These are phyloP conservation scores for Strix aluco DNA, from an alignment of 2,113 vertebrate genomes.

Conservation along the genomic window DNA sequence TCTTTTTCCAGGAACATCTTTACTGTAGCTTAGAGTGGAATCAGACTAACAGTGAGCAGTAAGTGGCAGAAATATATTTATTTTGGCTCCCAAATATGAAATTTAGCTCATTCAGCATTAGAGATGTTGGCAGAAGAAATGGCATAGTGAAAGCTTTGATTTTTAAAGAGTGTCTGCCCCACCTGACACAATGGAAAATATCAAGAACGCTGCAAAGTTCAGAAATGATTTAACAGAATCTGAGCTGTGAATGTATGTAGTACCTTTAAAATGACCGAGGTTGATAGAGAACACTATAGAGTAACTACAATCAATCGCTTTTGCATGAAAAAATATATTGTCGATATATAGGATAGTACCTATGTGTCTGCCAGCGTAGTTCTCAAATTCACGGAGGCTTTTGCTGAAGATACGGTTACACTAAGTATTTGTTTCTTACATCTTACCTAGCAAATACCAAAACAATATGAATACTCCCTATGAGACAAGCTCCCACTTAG, in stretches of 20 bases:
- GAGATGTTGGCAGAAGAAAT: conserved; percentile 39
- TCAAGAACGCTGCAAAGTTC: conserved; percentile 22
- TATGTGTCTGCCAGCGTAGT: neutral
- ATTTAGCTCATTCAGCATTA: conserved; percentile 60
- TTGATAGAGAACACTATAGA: neutral
- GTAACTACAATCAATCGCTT: neutral
- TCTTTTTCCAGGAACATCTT: conserved; percentile 61
- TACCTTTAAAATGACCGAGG: neutral
- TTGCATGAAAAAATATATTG: neutral
- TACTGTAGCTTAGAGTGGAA: conserved; percentile 56
- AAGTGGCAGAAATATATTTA: conserved; percentile 60
- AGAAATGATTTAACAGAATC: conserved; percentile 12
- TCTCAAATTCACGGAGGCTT: neutral
- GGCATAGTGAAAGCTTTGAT: conserved; percentile 32
- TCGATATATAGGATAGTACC: neutral
- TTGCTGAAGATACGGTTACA: neutral
- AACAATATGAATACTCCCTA: neutral
- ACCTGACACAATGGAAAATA: conserved; percentile 62
- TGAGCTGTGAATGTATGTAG: neutral
- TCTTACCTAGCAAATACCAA: neutral
- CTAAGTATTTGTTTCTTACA: neutral
- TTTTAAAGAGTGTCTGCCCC: conserved; percentile 45
- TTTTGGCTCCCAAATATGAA: conserved; percentile 58
- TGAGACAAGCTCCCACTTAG: neutral
- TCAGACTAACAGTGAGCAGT: conserved; percentile 46